Conservation (phyloP, 35 echinoderm and acorn worm species). For the Lytechinus variegatus region DNA sequence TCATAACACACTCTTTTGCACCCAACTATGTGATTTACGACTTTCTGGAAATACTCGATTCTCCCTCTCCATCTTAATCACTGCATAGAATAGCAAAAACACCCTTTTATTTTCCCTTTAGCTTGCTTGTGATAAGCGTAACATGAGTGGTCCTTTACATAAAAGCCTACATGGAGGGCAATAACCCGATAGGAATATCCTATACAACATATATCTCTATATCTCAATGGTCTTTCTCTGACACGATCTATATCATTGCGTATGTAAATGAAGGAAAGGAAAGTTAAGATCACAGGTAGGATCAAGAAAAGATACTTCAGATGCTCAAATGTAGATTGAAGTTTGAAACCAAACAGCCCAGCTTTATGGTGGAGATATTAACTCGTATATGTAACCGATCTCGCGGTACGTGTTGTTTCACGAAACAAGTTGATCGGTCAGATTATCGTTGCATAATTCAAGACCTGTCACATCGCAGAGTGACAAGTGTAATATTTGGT, state of each 20-base stretch:
- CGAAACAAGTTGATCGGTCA: slow-evolving; percentile 50
- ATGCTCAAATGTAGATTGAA: slow-evolving; percentile 31
- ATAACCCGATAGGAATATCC: not conserved
- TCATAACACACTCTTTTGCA: not conserved
- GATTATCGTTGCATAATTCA: slow-evolving; percentile 49
- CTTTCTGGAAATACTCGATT: not conserved
- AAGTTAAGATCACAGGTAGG: not conserved
- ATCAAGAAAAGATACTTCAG: slow-evolving; percentile 16
- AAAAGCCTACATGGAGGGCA: not conserved
- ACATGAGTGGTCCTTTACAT: not conserved
- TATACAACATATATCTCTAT: not conserved
- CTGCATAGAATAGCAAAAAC: not conserved
- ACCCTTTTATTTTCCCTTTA: not conserved
- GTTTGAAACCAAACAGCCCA: slow-evolving; percentile 35
- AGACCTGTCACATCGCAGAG: slow-evolving; percentile 34
- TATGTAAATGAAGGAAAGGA: not conserved
- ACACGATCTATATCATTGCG: not conserved
- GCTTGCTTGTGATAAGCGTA: not conserved
- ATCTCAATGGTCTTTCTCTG: not conserved
- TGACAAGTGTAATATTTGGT: slow-evolving; percentile 40
- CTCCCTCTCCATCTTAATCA: not conserved
- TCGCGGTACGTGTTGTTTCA: slow-evolving; percentile 20
- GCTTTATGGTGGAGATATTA: slow-evolving; percentile 23
- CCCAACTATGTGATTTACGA: not conserved
- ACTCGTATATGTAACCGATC: slow-evolving; percentile 40